These are phyloP conservation scores for Genyomyrus donnyi DNA, from an alignment of 2,113 vertebrate genomes.

Conservation along the genomic window DNA sequence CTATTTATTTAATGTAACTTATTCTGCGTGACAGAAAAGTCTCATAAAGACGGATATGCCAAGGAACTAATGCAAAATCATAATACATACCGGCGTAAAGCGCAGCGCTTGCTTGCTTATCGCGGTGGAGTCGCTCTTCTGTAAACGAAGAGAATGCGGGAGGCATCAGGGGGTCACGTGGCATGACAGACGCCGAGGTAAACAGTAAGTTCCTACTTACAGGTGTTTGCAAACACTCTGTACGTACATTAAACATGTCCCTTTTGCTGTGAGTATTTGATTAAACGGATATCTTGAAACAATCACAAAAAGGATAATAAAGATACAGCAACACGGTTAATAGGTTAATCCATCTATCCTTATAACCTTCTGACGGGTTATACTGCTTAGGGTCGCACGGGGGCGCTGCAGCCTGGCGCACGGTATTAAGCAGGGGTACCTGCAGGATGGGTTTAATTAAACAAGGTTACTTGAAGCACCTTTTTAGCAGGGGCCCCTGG, in stretches of 20 bases:
- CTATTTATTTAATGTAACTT: neutral
- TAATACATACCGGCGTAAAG: neutral
- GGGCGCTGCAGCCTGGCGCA: neutral
- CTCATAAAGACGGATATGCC: neutral
- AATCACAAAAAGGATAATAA: neutral
- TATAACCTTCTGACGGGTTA: neutral
- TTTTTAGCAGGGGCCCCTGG: too few relatives aligned
- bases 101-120: neutral
- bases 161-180: neutral
- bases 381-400: neutral
- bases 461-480: too few relatives aligned
- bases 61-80: neutral
- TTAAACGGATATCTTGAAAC: neutral
- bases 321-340: neutral
- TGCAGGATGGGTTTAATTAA: too few relatives aligned
- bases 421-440: neutral
- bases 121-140: neutral
- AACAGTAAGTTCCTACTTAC: neutral
- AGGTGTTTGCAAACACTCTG: neutral
- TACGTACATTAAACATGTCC: neutral
- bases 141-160: neutral
- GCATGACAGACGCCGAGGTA: neutral
- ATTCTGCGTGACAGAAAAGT: neutral
- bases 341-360: neutral
- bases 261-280: neutral